Conservation (phyloP, 2,113 vertebrate genomes). For the Peromyscus maniculatus region DNA sequence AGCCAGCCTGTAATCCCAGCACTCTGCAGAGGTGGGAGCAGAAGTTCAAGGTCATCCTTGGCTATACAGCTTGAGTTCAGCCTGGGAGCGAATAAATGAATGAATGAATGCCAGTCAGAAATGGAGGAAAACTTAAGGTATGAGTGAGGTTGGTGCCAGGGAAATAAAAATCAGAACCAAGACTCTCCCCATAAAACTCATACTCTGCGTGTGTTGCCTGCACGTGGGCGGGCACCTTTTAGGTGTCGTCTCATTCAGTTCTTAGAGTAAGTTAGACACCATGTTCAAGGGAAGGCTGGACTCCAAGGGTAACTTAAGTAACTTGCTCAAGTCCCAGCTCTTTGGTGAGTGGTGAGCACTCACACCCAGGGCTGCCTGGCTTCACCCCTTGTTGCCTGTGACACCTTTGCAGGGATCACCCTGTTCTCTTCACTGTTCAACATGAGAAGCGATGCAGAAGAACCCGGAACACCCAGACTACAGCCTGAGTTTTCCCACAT, state of each 20-base stretch:
- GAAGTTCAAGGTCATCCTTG: background rate
- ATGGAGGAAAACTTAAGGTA: conserved; percentile 7
- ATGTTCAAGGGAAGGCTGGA: background rate
- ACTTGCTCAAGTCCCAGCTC: background rate
- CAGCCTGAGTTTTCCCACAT: background rate
- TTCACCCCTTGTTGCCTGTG: background rate
- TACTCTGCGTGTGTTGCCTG: background rate
- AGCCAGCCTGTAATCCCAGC: background rate
- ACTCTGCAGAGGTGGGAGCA: background rate
- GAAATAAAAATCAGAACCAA: conserved; percentile 31
- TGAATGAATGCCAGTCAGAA: background rate
- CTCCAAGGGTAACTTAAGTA: background rate
- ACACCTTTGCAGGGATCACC: background rate
- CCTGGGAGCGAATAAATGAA: background rate
- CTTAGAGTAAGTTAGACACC: background rate
- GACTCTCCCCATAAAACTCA: background rate
- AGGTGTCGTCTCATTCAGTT: background rate
- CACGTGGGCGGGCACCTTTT: background rate
- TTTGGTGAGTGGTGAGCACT: background rate
- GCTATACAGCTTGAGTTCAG: background rate
- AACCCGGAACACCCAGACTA: background rate
- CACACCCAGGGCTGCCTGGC: background rate
- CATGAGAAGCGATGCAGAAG: background rate
- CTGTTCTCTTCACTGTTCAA: background rate
- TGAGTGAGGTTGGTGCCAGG: background rate